Evolutionary conservation across 1,140 invertebrate species (phyloP).

Genomic region (Diuraphis noxia): DNA sequence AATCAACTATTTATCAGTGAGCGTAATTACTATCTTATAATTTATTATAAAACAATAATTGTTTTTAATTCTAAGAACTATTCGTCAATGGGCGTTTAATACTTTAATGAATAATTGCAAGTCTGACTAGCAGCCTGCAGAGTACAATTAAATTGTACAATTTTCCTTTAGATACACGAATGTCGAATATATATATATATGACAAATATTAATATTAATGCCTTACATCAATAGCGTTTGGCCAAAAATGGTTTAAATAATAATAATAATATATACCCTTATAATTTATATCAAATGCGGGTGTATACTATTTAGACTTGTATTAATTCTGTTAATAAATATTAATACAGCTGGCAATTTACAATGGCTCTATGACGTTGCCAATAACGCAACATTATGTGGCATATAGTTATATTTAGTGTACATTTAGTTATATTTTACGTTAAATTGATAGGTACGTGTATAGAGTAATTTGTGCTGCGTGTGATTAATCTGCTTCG

Average conservation of each 20-base stretch:
- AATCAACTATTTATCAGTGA: background rate
- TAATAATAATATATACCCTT: constrained; percentile 5
- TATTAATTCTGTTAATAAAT: constrained; percentile 22
- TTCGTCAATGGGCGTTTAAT: background rate
- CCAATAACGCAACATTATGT: background rate
- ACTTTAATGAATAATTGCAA: background rate
- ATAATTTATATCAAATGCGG: constrained; percentile 29
- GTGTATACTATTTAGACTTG: constrained; percentile 9
- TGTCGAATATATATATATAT: too few species aligned
- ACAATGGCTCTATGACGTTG: background rate
- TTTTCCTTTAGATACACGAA: background rate
- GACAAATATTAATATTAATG: background rate
- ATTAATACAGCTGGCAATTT: constrained; percentile 1
- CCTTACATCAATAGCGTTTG: background rate
- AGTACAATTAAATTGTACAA: background rate
- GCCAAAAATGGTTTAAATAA: constrained; percentile 25
- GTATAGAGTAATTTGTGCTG: background rate
- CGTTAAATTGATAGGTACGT: background rate
- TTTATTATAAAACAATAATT: background rate
- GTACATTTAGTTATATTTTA: background rate
- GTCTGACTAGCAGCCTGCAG: background rate
- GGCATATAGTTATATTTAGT: background rate
- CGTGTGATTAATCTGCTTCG: background rate
- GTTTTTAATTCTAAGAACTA: background rate
- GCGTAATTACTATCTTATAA: background rate